Percentiles rank a stretch among this genome's conserved stretches.
phyloP scores from a whole-genome alignment of 2,797 vertebrate species.

The Argya squamiceps region DNA sequence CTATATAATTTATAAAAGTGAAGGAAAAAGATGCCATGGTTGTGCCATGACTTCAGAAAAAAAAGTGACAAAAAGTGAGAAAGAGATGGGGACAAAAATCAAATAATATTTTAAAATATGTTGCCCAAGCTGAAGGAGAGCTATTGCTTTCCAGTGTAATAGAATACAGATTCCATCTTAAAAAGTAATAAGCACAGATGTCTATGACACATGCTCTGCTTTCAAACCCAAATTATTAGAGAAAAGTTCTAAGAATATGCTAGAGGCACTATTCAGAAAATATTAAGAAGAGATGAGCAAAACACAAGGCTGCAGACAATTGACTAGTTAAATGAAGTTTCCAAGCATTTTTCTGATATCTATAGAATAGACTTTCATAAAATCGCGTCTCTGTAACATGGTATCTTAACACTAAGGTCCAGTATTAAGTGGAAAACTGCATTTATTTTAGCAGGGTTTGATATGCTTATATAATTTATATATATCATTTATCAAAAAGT shows the following conservation, averaged over 20 bases:
- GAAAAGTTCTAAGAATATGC: neutral
- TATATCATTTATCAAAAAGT: neutral
- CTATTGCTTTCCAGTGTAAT: neutral
- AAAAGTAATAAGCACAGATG: neutral
- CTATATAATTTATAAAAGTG: neutral
- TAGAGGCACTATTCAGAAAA: neutral
- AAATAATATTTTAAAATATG: neutral
- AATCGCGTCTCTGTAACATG: neutral
- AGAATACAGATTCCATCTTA: neutral
- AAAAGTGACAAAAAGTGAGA: neutral
- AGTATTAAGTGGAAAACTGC: neutral
- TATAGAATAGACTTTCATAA: neutral
- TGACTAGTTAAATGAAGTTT: neutral
- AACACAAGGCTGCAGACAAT: neutral
- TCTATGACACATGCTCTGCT: neutral
- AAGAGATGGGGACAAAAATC: rapidly evolving
- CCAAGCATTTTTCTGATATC: neutral
- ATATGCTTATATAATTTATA: neutral
- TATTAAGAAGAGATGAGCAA: neutral
- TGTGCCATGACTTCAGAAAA: neutral
- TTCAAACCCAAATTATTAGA: neutral
- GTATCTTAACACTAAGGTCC: neutral
- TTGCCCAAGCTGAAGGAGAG: neutral
- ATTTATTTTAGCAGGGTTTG: neutral
- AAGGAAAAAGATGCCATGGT: neutral